These are phyloP conservation scores for Drosophila anceps DNA, from an alignment of 2,888 invertebrate species.

Conservation along the genomic window DNA sequence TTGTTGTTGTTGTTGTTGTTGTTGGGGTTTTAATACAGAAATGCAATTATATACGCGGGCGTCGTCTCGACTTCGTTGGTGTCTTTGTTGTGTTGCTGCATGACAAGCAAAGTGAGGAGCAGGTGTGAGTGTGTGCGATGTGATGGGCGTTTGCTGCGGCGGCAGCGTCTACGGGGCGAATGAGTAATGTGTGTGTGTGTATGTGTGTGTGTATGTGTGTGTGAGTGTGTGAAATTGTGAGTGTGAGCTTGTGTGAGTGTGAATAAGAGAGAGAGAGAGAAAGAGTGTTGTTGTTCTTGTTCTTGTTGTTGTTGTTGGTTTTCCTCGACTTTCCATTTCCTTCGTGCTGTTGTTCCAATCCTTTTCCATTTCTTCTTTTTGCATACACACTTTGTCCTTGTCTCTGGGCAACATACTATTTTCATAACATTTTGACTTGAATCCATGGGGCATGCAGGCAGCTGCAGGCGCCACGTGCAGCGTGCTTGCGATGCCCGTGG, in stretches of 20 bases:
- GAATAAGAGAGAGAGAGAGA: slow-evolving; percentile 15
- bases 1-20: slow-evolving; percentile 19
- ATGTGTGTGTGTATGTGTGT: not conserved
- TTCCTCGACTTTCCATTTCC: slow-evolving; percentile 27
- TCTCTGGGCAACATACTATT: slow-evolving; percentile 68
- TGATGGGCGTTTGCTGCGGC: slow-evolving; percentile 15
- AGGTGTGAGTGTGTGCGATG: slow-evolving; percentile 38
- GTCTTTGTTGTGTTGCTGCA: slow-evolving; percentile 71
- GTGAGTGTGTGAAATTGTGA: not conserved
- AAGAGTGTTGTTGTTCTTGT: slow-evolving; percentile 14
- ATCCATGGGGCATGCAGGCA: slow-evolving; percentile 59
- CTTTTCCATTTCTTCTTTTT: slow-evolving; percentile 16
- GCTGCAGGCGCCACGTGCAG: slow-evolving; percentile 64
- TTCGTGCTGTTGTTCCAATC: slow-evolving; percentile 13
- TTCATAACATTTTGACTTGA: slow-evolving; percentile 57
- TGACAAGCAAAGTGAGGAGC: slow-evolving; percentile 79
- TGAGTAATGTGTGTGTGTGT: slow-evolving; percentile 33
- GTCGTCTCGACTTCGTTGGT: slow-evolving; percentile 78
- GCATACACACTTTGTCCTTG: slow-evolving; percentile 73
- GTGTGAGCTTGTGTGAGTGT: slow-evolving; percentile 16
- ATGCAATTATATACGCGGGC: slow-evolving; percentile 77
- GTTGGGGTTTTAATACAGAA: slow-evolving; percentile 68
- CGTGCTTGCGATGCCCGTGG: slow-evolving; percentile 46
- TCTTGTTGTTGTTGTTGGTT: slow-evolving; percentile 14
- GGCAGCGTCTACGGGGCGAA: slow-evolving; percentile 45